phyloP scores from a whole-genome alignment of 2,797 vertebrate genomes.

The Aythya fuligula region DNA sequence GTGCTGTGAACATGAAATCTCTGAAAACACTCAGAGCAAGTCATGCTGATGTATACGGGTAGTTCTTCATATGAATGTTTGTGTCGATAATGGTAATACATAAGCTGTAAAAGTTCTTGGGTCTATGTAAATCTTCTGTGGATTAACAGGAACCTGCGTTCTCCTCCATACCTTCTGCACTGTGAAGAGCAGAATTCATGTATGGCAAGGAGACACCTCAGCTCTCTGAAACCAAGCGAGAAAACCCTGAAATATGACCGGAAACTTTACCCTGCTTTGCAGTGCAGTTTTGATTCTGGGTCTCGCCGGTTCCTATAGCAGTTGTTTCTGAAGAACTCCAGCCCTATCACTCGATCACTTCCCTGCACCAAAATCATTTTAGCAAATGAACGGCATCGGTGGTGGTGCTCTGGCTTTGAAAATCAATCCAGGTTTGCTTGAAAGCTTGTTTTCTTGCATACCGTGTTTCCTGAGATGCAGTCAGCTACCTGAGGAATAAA shows the following conservation, averaged over 20 bases:
- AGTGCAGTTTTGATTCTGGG: not conserved
- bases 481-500: not conserved
- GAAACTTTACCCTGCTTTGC: fast-evolving
- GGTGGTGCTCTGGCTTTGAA: not conserved
- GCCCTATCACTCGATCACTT: not conserved
- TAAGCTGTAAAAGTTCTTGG: fast-evolving
- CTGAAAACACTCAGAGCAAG: fast-evolving
- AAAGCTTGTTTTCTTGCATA: not conserved
- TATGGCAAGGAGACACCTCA: not conserved
- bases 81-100: fast-evolving
- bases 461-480: not conserved
- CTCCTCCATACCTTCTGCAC: not conserved
- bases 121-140: fast-evolving
- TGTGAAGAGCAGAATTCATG: fast-evolving
- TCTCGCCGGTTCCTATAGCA: not conserved
- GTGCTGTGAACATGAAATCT: not conserved
- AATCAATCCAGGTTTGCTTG: fast-evolving
- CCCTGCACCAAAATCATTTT: not conserved
- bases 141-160: fast-evolving
- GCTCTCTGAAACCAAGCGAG: fast-evolving
- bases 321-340: not conserved
- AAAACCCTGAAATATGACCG: fast-evolving
- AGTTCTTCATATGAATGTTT: fast-evolving
- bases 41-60: fast-evolving
- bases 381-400: not conserved